Evolutionary conservation across 2,888 invertebrate genomes (phyloP).

Genomic region (Drosophila niveifrons): DNA sequence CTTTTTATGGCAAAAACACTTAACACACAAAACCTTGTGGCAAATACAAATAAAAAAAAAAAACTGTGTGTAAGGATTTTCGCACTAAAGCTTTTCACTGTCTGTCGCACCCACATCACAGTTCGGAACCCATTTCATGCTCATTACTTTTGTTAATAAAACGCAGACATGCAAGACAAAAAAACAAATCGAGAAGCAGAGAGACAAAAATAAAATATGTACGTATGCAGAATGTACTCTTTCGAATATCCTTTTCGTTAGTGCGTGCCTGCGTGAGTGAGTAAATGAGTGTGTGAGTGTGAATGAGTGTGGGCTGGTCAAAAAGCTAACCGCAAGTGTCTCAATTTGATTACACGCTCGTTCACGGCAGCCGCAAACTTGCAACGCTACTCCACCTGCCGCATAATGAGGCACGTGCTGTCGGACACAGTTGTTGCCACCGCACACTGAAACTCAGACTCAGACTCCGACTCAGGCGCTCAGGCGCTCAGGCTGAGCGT

Average conservation of each 20-base stretch:
- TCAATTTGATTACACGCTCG: slow-evolving; percentile 67
- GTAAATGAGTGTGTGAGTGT: slow-evolving; percentile 7
- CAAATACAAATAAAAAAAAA: background rate
- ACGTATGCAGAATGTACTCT: background rate
- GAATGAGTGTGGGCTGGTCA: slow-evolving; percentile 31
- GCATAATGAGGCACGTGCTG: slow-evolving; percentile 50
- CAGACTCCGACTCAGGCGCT: too few relatives aligned
- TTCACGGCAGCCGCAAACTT: slow-evolving; percentile 37
- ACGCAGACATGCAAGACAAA: background rate
- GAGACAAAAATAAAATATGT: background rate
- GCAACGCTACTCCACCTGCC: slow-evolving; percentile 28
- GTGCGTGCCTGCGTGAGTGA: background rate
- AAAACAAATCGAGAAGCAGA: too few relatives aligned
- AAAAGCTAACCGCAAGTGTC: slow-evolving; percentile 61
- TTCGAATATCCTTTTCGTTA: background rate
- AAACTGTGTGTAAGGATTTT: slow-evolving; percentile 14
- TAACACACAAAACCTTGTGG: slow-evolving; percentile 27
- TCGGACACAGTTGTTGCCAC: slow-evolving; percentile 27
- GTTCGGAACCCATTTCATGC: slow-evolving; percentile 42
- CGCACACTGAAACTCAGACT: too few relatives aligned
- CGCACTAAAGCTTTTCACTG: slow-evolving; percentile 22
- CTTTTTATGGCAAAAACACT: slow-evolving; percentile 38
- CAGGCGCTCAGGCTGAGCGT: background rate
- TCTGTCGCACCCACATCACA: slow-evolving; percentile 41
- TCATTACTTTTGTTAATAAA: slow-evolving; percentile 55